These are phyloP conservation scores for Xestobium rufovillosum DNA, from an alignment of 2,888 invertebrate genomes.

Conservation along the genomic window DNA sequence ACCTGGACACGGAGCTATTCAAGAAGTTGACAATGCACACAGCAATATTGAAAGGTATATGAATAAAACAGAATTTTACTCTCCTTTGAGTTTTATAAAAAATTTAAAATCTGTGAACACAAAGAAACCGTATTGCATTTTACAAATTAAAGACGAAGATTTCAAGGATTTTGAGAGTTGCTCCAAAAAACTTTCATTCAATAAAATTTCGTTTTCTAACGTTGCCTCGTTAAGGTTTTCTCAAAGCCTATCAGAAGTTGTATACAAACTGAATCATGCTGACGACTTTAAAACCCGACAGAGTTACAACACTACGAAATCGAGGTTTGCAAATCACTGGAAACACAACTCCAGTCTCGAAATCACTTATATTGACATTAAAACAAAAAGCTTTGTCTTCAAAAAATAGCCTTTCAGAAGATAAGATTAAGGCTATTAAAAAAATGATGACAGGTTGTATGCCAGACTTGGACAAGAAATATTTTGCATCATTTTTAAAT, in stretches of 20 bases:
- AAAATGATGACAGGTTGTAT: too few species aligned
- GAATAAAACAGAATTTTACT: slow-evolving; percentile 18
- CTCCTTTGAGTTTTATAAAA: slow-evolving; percentile 18
- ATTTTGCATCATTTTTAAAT: too few species aligned
- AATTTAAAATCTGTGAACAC: slow-evolving; percentile 17
- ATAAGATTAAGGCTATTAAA: too few species aligned
- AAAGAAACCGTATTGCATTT: slow-evolving; percentile 15
- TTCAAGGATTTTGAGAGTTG: slow-evolving; percentile 17
- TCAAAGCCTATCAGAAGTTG: slow-evolving; percentile 5
- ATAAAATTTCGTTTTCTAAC: slow-evolving; percentile 14
- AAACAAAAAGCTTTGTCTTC: too few species aligned
- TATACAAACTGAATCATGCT: slow-evolving; percentile 7
- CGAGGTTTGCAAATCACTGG: slow-evolving; percentile 4
- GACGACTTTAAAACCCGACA: slow-evolving; percentile 8
- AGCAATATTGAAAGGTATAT: slow-evolving; percentile 24
- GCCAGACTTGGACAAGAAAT: too few species aligned
- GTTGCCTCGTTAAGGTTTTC: slow-evolving; percentile 14
- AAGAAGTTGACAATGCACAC: slow-evolving; percentile 24
- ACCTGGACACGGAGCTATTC: slow-evolving; percentile 25
- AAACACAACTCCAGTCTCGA: too few species aligned
- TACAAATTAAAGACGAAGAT: slow-evolving; percentile 16
- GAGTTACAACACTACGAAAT: slow-evolving; percentile 9
- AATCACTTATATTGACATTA: too few species aligned
- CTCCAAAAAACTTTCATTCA: slow-evolving; percentile 12
- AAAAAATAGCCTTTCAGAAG: too few species aligned